Base-by-base conservation (phyloP, 1,140 invertebrate species). In the Matsumurasca onukii region DNA sequence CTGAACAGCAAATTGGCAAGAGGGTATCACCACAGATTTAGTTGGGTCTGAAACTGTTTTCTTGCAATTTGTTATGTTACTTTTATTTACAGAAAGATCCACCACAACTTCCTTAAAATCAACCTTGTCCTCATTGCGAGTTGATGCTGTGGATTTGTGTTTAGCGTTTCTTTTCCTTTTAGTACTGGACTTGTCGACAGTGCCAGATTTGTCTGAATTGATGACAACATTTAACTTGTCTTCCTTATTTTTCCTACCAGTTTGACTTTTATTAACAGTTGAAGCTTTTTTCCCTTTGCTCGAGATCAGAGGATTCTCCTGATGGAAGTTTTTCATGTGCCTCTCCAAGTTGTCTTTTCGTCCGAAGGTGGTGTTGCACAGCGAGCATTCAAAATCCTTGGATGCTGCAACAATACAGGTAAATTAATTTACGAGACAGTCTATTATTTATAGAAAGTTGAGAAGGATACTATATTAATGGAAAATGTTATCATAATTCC, bases 271-370 rank as follows among this genome's bases (percentile, higher is more conserved):
- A 9, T 24, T 24, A n/a, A 20, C 9, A 65, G 22, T 22, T 12
- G n/a, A 25, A 45, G 29, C 3, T 12, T 30, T 20, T 1, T 30
- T 17, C 31, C 15, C n/a, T 62, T 25, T 39, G 1, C 59, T 30
- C 1, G 48, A 55, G 25, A 66, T 22, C 12, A 67, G 39, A 13
- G 52, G 64, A 31, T 72, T 69, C 34, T 81, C 82, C 1, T 85
- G 85, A 75, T 89, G 87, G 31, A 86, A 84, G 70, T 87, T 86
- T 48, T 85, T 83, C 27, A 88, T 80, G 76, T 89, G 87, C 0
- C 87, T 78, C 27, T 84, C 80, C 65, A 88, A 78, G 70, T 88
- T 89, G 72, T 89, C 87, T 72, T 86, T 87, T 13, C 87, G 78
- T 52, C 83, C 76, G 69, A 88, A 87, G 1, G 77, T 80, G 0